Evolutionary conservation across 1,140 invertebrate genomes (phyloP).

Genomic region (Phortica variegata): DNA sequence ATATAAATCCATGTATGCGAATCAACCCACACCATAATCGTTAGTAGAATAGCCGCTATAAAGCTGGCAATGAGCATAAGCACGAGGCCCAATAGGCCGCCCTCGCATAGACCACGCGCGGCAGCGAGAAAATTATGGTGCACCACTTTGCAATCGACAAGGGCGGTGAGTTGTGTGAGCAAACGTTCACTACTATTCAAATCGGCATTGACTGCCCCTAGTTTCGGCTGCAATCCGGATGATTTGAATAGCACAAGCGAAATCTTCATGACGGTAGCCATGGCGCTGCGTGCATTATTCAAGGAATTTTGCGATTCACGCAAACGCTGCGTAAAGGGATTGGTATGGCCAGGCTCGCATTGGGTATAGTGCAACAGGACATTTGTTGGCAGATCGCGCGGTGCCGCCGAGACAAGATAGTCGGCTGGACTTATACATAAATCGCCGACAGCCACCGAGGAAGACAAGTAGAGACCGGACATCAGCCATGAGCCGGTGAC

Average conservation of each 20-base stretch:
- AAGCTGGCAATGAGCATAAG: slow-evolving; percentile 84
- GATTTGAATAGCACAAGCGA: slow-evolving; percentile 54
- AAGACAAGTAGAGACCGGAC: slow-evolving; percentile 78
- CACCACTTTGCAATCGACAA: slow-evolving; percentile 77
- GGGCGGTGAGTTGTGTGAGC: slow-evolving; percentile 64
- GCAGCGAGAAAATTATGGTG: slow-evolving; percentile 78
- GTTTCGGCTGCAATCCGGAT: slow-evolving; percentile 65
- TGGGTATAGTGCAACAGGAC: slow-evolving; percentile 80
- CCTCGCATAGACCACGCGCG: slow-evolving; percentile 75
- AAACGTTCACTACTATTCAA: slow-evolving; percentile 68
- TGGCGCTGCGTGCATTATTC: slow-evolving; percentile 64
- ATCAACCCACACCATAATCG: slow-evolving; percentile 88
- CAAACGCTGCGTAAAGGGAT: slow-evolving; percentile 76
- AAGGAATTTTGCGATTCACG: slow-evolving; percentile 73
- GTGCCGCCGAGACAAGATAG: slow-evolving; percentile 75
- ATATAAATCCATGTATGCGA: slow-evolving; percentile 97
- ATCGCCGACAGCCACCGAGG: slow-evolving; percentile 77
- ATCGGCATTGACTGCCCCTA: slow-evolving; percentile 71
- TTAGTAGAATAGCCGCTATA: slow-evolving; percentile 82
- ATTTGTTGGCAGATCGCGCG: slow-evolving; percentile 67
- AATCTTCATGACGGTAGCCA: slow-evolving; percentile 54
- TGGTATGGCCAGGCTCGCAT: slow-evolving; percentile 74
- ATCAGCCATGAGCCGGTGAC: slow-evolving; percentile 89
- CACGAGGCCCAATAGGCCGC: slow-evolving; percentile 75
- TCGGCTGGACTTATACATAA: slow-evolving; percentile 76